phyloP scores from a whole-genome alignment of 2,797 vertebrate species.

The Chelon auratus region DNA sequence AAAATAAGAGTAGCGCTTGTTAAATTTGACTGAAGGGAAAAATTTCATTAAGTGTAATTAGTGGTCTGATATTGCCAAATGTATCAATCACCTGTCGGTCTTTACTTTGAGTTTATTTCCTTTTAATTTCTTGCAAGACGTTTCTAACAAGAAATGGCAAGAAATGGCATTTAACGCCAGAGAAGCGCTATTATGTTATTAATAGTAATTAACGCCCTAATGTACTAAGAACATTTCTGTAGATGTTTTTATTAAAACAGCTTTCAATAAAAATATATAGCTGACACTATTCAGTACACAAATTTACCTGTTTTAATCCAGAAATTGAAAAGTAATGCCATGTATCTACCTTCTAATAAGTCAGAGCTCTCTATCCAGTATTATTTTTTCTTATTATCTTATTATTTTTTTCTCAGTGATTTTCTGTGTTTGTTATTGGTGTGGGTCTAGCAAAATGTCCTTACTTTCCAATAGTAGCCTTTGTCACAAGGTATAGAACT shows the following conservation, averaged over 20 bases:
- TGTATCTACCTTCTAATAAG: not conserved
- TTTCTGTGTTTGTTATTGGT: too few relatives aligned
- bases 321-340: not conserved
- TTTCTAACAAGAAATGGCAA: not conserved
- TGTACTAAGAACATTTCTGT: too few relatives aligned
- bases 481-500: too few relatives aligned
- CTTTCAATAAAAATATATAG: not conserved
- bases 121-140: not conserved
- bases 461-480: too few relatives aligned
- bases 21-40: too few relatives aligned
- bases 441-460: too few relatives aligned
- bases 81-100: not conserved
- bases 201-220: not conserved
- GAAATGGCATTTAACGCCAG: too few relatives aligned
- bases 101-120: not conserved
- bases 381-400: not conserved
- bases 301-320: not conserved
- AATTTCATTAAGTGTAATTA: slow-evolving; percentile 27
- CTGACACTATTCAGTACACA: too few relatives aligned
- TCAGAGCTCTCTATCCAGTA: not conserved
- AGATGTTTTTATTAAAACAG: too few relatives aligned
- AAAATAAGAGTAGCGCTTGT: not conserved
- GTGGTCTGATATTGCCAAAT: slow-evolving; percentile 1
- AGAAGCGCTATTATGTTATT: not conserved
- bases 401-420: not conserved